phyloP scores from a whole-genome alignment of 2,797 vertebrate species.

The Eulemur albifrons region DNA sequence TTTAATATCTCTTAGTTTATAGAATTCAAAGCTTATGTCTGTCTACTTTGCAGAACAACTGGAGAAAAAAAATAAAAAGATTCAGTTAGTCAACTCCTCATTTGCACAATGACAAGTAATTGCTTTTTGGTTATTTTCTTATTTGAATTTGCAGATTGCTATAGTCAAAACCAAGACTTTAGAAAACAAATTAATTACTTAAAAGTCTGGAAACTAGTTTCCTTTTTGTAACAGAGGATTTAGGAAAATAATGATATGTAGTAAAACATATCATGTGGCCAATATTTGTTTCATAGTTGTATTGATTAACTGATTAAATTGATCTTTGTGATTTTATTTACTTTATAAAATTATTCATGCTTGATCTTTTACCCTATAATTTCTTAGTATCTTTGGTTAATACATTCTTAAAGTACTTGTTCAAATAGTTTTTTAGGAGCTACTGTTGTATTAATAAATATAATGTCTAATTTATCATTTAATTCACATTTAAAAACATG shows the following conservation, averaged over 20 bases:
- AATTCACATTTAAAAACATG: background rate
- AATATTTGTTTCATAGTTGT: conserved; percentile 13
- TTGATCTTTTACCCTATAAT: background rate
- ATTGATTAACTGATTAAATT: background rate
- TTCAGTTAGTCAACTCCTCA: background rate
- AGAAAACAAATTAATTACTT: background rate
- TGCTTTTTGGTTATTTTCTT: conserved; percentile 41
- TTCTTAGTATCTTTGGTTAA: conserved; percentile 42
- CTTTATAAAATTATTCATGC: background rate
- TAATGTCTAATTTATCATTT: background rate
- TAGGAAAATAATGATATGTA: background rate
- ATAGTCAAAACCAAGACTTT: conserved; percentile 32
- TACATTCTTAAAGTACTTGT: conserved; percentile 25
- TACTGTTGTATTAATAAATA: background rate
- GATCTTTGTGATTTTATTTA: conserved; percentile 5
- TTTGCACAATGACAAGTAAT: background rate
- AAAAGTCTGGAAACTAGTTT: conserved; percentile 42
- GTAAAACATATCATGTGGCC: background rate
- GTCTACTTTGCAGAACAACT: background rate
- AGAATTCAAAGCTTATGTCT: conserved; percentile 28
- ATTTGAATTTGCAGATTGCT: background rate
- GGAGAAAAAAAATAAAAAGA: background rate
- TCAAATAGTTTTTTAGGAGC: conserved; percentile 26
- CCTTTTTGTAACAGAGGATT: background rate
- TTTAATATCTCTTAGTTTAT: conserved; percentile 29